A percentile compares a stretch with the other conserved stretches of the same genome.
Evolutionary conservation across 2,797 vertebrate genomes (phyloP).

Genomic region (Pangasius mekongensis): DNA sequence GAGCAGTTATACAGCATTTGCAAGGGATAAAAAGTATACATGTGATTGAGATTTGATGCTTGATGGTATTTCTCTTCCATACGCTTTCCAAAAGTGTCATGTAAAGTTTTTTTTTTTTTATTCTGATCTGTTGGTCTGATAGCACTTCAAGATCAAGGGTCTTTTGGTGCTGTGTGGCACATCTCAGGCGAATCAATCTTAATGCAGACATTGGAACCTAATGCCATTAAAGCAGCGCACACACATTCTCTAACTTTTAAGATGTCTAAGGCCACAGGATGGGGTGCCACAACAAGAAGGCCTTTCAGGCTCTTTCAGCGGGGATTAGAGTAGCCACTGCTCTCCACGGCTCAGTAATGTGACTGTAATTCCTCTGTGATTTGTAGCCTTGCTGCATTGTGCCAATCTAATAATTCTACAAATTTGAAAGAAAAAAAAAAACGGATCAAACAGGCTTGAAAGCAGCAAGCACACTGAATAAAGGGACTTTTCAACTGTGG

Average conservation of each 20-base stretch:
- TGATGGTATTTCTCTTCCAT: slow-evolving; percentile 27
- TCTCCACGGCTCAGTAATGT: slow-evolving; percentile 69
- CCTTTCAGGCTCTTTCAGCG: slow-evolving; percentile 71
- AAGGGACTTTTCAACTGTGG: background rate
- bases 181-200: background rate
- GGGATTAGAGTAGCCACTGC: slow-evolving; percentile 69
- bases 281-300: slow-evolving; percentile 64
- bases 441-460: slow-evolving; percentile 30
- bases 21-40: background rate
- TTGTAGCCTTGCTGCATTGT: slow-evolving; percentile 65
- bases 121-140: slow-evolving; percentile 57
- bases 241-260: slow-evolving; percentile 6
- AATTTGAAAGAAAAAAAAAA: slow-evolving; percentile 36
- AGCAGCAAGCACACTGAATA: background rate
- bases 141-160: background rate
- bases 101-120: background rate
- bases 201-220: slow-evolving; percentile 30
- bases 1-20: background rate
- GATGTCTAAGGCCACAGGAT: slow-evolving; percentile 25
- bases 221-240: slow-evolving; percentile 31
- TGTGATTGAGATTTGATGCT: slow-evolving; percentile 21
- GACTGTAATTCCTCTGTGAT: slow-evolving; percentile 68
- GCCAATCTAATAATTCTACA: slow-evolving; percentile 69
- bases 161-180: background rate
- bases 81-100: slow-evolving; percentile 24